phyloP scores from a whole-genome alignment of 1,140 invertebrate species.

The Listronotus bonariensis region DNA sequence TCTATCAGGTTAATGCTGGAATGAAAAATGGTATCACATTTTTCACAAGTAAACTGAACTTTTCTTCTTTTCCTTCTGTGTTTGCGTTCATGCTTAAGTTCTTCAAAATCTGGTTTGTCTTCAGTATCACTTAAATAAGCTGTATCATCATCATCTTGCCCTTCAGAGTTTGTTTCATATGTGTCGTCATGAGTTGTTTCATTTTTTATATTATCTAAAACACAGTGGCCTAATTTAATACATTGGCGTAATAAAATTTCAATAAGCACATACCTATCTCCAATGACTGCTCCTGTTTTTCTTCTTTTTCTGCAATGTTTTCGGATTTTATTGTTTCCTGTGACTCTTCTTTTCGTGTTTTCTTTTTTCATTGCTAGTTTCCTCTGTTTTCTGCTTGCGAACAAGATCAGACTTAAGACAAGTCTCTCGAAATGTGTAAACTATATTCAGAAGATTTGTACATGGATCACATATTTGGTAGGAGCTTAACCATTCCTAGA shows the following conservation, averaged over 20 bases:
- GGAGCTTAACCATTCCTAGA: constrained; percentile 36
- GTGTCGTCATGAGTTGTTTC: constrained; percentile 21
- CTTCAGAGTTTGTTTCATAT: constrained; percentile 17
- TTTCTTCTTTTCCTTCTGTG: constrained; percentile 21
- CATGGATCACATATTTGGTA: too few species aligned
- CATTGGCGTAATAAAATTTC: too few species aligned
- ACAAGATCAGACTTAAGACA: constrained; percentile 34
- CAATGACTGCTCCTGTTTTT: not conserved
- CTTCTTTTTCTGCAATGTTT: not conserved
- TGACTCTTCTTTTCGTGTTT: not conserved
- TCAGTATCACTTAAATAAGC: constrained; percentile 18
- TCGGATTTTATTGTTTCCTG: constrained; percentile 4
- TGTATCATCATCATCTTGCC: constrained; percentile 1
- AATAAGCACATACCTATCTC: too few species aligned
- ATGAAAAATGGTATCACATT: constrained; percentile 17
- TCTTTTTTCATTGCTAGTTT: constrained; percentile 2
- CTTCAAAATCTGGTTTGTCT: constrained; percentile 12
- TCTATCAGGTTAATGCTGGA: constrained; percentile 40
- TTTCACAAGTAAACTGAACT: too few species aligned
- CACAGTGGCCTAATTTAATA: too few species aligned
- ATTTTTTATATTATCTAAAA: too few species aligned
- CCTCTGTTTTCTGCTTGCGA: constrained; percentile 16
- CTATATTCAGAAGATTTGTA: constrained; percentile 36
- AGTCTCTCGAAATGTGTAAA: constrained; percentile 35
- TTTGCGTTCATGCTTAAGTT: constrained; percentile 10